Base-by-base conservation (phyloP, 2,888 invertebrate genomes). In the Tinea trinotella region DNA sequence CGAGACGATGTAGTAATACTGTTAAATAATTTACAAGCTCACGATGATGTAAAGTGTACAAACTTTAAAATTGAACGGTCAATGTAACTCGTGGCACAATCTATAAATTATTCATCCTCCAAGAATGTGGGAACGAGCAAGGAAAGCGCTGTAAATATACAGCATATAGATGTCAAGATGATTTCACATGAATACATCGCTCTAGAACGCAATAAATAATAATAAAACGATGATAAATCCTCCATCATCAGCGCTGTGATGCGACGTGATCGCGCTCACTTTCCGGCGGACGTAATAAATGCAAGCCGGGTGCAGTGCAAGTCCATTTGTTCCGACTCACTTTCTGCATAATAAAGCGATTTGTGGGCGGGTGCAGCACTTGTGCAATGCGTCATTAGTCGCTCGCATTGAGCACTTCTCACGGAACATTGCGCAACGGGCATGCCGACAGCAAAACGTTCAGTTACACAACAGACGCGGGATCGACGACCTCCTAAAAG, bases 271-370 rank as follows among this genome's bases (percentile, higher is more conserved):
- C 30, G 58, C 59, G 57, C 64, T 69, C 68, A 67, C 68, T 70
- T 70, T 71, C 69, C 62, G 61, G 56, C 57, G 58, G 61, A 65
- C 52, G 35, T 52, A 34, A 52, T 52, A 15, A 34, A 30, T 13
- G 52, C 52, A 52, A 57, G 60, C 59, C 61, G 61, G 62, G 62
- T 61, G 55, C 53, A 44, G 55, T 56, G 48, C 57, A 57, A 58
- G 60, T 64, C 64, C 65, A 70, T 75, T 71, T 66, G 68, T 70
- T 67, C 60, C 67, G 54, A 67, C 66, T 68, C 68, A 68, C 70
- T 71, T 73, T 74, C 71, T 67, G 74, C 66, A 74, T 76, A 73
- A 72, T 73, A 70, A 68, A 72, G 62, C 64, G 64, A 71, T 74
- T 68, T 62, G 71, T 70, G 68, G 68, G 67, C 69, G 65, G 63